Base-by-base conservation (phyloP, 2,113 vertebrate species). In the Corythaixoides concolor region DNA sequence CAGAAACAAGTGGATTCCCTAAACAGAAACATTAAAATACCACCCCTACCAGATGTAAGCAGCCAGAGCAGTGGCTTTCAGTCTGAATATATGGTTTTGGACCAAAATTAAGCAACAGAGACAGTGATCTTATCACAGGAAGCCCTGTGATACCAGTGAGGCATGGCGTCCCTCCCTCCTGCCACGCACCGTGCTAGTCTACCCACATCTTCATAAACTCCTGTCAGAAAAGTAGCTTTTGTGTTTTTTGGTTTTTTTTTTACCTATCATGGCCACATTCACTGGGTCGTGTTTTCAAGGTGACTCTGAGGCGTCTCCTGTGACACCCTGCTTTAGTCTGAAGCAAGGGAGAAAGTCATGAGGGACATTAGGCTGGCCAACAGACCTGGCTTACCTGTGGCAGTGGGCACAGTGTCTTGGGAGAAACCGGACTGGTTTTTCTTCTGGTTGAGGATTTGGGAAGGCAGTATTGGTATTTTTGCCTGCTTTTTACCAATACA, bases 111-210 rank as follows among this genome's bases (percentile, higher is more conserved):
- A 41, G 19, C 30, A 26, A 15, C 33, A 14, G 26, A 66, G 32
- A 2, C 18, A 30, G 9, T 11, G 10, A 13, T 63, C 32, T 70
- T 58, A 15, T 5, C 60, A 17, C 23, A 84, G 41, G 22, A 50
- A 32, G 24, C 35, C 49, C 17, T 26, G 1, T 1, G 45, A 37
- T 0, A 35, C 8, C 3, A 2, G 28, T 0, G 8, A 47, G 30
- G 24, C 8, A 16, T 26, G 6, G 23, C 66, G 45, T 32, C 39
- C 58, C 43, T 64, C 23, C 11, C 32, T 33, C 8, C 2, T n/a
- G 56, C 56, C 37, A 18, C 53, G 64, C 7, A 8, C 19, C 33
- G 9, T 11, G 13, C 47, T 9, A 15, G 3, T 43, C 72, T 67
- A 53, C 30, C 18, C 33, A 27, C 17, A 6, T 49, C 35, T 70